phyloP scores from a whole-genome alignment of 1,140 invertebrate species.

The Akabosia matsudoensis region DNA sequence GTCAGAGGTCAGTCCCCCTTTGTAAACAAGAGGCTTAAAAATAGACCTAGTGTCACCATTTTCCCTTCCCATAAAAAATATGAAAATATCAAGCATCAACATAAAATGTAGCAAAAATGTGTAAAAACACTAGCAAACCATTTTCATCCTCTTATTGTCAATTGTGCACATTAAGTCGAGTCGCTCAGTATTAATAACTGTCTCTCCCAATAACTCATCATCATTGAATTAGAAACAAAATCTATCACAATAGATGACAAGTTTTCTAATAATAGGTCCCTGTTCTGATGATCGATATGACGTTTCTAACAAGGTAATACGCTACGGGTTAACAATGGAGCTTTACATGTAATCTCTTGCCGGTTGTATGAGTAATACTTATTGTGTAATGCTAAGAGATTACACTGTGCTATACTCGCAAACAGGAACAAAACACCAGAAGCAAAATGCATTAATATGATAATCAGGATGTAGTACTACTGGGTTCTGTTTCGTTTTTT shows the following conservation, averaged over 20 bases:
- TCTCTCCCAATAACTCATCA: constrained; percentile 13
- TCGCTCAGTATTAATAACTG: neutral
- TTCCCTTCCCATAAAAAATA: neutral
- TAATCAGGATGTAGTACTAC: neutral
- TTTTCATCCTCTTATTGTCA: no score
- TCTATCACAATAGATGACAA: constrained; percentile 6
- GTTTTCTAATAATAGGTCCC: constrained; percentile 6
- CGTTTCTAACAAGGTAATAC: constrained; percentile 17
- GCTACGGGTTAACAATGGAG: neutral
- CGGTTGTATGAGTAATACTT: neutral
- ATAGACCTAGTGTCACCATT: neutral
- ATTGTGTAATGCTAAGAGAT: neutral
- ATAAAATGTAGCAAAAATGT: neutral
- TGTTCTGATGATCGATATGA: neutral
- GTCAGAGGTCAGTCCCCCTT: constrained; percentile 15
- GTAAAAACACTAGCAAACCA: neutral
- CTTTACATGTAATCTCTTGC: constrained; percentile 8
- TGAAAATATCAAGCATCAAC: neutral
- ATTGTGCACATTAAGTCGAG: neutral
- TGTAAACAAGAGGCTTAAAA: constrained; percentile 13
- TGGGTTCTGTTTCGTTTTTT: neutral
- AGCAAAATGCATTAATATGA: neutral
- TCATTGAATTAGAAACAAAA: neutral
- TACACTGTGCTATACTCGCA: neutral
- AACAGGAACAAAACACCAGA: neutral